Evolutionary conservation across 2,797 vertebrate species (phyloP).

Genomic region (Furcifer pardalis): DNA sequence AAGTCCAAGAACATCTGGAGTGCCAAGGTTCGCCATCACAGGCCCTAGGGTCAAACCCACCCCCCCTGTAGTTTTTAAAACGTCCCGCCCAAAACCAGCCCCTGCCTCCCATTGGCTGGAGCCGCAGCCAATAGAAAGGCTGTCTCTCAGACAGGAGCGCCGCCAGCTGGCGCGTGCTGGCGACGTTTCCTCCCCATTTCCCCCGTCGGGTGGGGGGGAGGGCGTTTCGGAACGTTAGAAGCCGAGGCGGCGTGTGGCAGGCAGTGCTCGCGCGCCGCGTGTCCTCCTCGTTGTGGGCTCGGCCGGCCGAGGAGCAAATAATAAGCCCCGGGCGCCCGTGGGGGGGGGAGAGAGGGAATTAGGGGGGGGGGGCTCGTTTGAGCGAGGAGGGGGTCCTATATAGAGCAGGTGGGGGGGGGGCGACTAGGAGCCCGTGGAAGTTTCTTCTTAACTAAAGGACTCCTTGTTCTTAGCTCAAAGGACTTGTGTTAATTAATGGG

Average conservation of each 20-base stretch:
- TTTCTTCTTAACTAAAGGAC: too few species aligned
- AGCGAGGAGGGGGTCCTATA: not conserved
- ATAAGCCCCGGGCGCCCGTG: too few species aligned
- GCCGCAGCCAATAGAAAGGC: not conserved
- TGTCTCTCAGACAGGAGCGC: not conserved
- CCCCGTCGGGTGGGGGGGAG: too few species aligned
- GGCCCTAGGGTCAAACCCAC: not conserved
- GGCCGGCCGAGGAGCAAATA: too few species aligned
- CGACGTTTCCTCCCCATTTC: too few species aligned
- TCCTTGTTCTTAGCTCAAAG: not conserved
- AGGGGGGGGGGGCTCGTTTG: too few species aligned
- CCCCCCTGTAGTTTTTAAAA: too few species aligned
- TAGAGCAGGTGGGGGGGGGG: not conserved
- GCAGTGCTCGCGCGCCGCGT: not conserved
- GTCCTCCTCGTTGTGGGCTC: too few species aligned
- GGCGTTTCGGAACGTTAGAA: not conserved
- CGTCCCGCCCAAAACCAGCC: constrained; percentile 6
- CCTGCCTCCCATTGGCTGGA: not conserved
- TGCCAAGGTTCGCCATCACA: too few species aligned
- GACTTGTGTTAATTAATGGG: not conserved
- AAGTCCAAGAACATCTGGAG: too few species aligned
- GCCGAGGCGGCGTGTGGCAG: not conserved
- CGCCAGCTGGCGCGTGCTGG: not conserved
- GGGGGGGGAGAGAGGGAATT: not conserved
- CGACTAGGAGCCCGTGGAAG: too few species aligned